Percentiles rank a stretch among this genome's conserved stretches.
Evolutionary conservation across 2,888 invertebrate species (phyloP).

Genomic region (Philereme transversata): DNA sequence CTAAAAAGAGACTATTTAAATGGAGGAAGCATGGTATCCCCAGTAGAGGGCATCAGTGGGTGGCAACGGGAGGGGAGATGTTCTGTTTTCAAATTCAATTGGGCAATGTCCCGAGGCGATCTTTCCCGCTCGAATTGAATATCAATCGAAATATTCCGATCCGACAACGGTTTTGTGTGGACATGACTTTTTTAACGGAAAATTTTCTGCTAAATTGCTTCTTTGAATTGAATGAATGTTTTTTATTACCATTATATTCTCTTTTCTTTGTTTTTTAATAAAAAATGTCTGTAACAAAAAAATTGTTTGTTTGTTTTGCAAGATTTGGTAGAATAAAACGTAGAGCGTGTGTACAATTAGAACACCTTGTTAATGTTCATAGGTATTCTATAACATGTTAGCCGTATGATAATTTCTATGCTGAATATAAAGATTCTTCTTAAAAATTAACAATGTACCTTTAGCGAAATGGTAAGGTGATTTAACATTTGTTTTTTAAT

Average conservation of each 20-base stretch:
- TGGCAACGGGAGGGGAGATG: constrained; percentile 51
- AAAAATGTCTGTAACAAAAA: neutral
- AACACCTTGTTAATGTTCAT: no score
- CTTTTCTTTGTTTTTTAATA: neutral
- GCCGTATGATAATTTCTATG: no score
- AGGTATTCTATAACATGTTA: no score
- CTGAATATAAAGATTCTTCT: no score
- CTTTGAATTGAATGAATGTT: constrained; percentile 9
- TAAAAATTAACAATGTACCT: no score
- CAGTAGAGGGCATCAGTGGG: constrained; percentile 37
- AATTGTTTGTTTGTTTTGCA: no score
- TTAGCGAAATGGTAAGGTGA: no score
- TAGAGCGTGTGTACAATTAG: no score
- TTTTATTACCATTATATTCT: neutral
- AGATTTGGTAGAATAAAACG: no score
- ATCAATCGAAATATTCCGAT: constrained; percentile 69
- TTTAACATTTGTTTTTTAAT: no score
- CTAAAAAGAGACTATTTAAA: no score
- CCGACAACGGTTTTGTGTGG: constrained; percentile 57
- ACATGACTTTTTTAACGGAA: constrained; percentile 46
- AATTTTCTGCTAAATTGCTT: constrained; percentile 14
- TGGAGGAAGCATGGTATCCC: constrained; percentile 43
- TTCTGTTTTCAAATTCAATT: constrained; percentile 83
- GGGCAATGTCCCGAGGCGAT: constrained; percentile 80
- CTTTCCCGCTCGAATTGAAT: constrained; percentile 81